A percentile compares a stretch with the other conserved stretches of the same genome.
phyloP scores from a whole-genome alignment of 2,113 vertebrate species.

The Archilochus colubris region DNA sequence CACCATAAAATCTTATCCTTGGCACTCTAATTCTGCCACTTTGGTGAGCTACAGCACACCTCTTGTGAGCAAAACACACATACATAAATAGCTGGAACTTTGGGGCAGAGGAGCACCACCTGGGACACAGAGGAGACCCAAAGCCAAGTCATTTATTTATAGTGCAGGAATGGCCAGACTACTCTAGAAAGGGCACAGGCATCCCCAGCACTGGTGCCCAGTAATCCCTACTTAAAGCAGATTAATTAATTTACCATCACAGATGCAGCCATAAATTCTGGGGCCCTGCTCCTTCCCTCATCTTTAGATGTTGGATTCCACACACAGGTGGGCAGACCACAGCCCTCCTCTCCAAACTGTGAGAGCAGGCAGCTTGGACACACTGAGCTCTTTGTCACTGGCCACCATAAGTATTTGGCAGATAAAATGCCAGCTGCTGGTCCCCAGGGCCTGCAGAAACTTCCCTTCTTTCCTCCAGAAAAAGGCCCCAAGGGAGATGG shows the following conservation, averaged over 20 bases:
- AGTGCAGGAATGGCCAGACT: fast-evolving
- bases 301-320: background rate
- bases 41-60: background rate
- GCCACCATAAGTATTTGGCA: background rate
- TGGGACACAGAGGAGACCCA: background rate
- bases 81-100: background rate
- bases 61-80: background rate
- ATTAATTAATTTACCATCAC: background rate
- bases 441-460: background rate
- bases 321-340: background rate
- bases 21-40: background rate
- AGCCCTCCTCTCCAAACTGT: background rate
- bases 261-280: background rate
- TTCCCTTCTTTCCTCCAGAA: background rate
- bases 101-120: background rate
- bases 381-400: background rate
- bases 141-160: background rate
- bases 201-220: background rate
- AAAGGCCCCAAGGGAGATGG: background rate
- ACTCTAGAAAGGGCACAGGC: background rate
- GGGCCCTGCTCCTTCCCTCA: background rate
- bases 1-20: fast-evolving
- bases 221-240: background rate
- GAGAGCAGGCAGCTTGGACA: background rate
- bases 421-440: background rate